Evolutionary conservation across 2,113 vertebrate genomes (phyloP), one percentile per base, ranked within the genome.

Genomic region (Aramus guarauna): DNA sequence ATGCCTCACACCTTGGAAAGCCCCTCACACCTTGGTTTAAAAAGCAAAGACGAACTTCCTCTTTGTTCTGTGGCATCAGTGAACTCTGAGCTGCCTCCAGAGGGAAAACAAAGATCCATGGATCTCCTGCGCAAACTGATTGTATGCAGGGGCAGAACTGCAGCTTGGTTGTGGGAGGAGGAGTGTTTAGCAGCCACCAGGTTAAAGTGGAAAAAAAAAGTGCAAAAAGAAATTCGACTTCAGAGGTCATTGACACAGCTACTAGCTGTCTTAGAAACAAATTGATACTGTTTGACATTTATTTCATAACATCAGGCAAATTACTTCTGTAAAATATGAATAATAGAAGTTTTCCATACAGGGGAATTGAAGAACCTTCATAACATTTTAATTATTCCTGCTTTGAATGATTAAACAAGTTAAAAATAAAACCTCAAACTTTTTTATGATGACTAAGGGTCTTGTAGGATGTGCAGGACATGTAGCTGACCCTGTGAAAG

Each of bases 131-230:
- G 39, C 37, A 85, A 88, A 50, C 9, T 15, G 85, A 56, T 11
- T 32, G 26, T n/a, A 34, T 36, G 26, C 30, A 34, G 29, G 18
- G 53, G 78, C 39, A 82, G 53, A 95, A 80, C 18, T 7, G 50
- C 0, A 0, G 36, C 32, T 58, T 45, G 62, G 36, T 9, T 78
- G 23, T 20, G n/a, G 34, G 26, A 76, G 21, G 22, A 71, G 11
- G 41, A 60, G 19, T 3, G 12, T n/a, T 75, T 39, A 47, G 43
- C 53, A 47, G 50, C 30, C 77, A 29, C 30, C n/a, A 45, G 37
- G 41, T 59, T 96, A 19, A 50, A 84, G 22, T 3, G 10, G 36
- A 58, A 9, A 52, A 79, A 71, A 86, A 12, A n/a, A n/a, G n/a
- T n/a, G 22, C 39, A 91, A 17, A 88, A 85, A 76, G 11, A 95